Evolutionary conservation across 2,113 vertebrate genomes (phyloP).

Genomic region (Trematomus loennbergii): DNA sequence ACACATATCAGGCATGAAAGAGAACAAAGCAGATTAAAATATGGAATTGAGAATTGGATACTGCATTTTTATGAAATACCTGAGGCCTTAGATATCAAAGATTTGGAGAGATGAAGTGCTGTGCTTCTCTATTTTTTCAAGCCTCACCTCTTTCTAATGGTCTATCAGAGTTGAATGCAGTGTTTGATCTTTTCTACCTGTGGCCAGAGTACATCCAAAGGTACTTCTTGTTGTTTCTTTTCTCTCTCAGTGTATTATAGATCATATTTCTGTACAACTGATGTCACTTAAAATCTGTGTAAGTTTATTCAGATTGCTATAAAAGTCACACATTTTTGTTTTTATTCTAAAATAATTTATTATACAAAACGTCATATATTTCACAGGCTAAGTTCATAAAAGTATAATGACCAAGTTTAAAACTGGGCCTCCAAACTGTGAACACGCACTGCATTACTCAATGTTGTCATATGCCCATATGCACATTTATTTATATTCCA

Average conservation of each 20-base stretch:
- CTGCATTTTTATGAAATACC: constrained; percentile 74
- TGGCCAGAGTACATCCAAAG: constrained; percentile 52
- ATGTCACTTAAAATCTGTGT: constrained; percentile 51
- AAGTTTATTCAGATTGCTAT: constrained; percentile 29
- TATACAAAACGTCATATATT: constrained; percentile 28
- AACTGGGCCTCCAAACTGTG: constrained; percentile 52
- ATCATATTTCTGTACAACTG: constrained; percentile 35
- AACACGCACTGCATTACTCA: constrained; percentile 51
- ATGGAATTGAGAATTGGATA: constrained; percentile 47
- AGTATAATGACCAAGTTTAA: constrained; percentile 37
- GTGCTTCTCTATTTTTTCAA: constrained; percentile 68
- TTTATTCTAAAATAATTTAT: constrained; percentile 39
- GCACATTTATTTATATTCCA: constrained; percentile 63
- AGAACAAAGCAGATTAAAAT: constrained; percentile 60
- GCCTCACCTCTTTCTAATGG: constrained; percentile 47
- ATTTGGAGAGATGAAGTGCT: constrained; percentile 61
- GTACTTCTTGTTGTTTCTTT: constrained; percentile 44
- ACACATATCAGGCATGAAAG: constrained; percentile 48
- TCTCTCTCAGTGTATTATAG: constrained; percentile 53
- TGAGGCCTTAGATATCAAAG: constrained; percentile 80
- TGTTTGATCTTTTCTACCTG: constrained; percentile 59
- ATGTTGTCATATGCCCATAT: constrained; percentile 36
- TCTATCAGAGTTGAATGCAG: constrained; percentile 48
- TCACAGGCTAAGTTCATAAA: constrained; percentile 36
- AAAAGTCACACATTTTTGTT: constrained; percentile 20